Evolutionary conservation across 2,888 invertebrate species (phyloP).

Genomic region (Anorthoa munda): DNA sequence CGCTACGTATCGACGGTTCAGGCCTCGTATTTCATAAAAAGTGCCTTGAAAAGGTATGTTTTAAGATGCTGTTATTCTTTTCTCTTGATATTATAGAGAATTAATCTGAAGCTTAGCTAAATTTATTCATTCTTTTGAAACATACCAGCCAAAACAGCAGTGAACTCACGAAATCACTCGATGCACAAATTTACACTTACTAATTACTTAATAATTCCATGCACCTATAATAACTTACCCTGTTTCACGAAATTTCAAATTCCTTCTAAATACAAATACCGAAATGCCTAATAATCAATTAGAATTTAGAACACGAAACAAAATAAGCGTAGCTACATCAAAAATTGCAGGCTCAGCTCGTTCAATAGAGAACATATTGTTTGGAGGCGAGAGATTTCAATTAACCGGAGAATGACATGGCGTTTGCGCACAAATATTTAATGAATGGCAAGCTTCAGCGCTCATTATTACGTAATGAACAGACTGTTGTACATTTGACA

Average conservation of each 20-base stretch:
- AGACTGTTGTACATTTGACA: constrained; percentile 60
- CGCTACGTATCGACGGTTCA: neutral
- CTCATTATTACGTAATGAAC: constrained; percentile 71
- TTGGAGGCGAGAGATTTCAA: constrained; percentile 75
- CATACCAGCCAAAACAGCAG: neutral
- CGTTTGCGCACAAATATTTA: constrained; percentile 80
- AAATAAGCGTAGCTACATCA: constrained; percentile 54
- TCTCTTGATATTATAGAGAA: constrained; percentile 1
- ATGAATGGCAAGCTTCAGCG: constrained; percentile 74
- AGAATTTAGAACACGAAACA: constrained; percentile 34
- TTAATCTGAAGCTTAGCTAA: neutral
- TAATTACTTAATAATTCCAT: neutral
- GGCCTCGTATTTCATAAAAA: constrained; percentile 17
- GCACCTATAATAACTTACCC: neutral
- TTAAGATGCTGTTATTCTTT: constrained; percentile 15
- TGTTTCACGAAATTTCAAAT: neutral
- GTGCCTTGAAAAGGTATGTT: constrained; percentile 1
- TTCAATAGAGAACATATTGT: constrained; percentile 62
- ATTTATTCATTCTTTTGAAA: neutral
- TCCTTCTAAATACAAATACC: constrained; percentile 22
- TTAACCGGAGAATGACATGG: constrained; percentile 79
- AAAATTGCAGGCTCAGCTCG: constrained; percentile 61
- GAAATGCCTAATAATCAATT: constrained; percentile 45
- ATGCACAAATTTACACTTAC: constrained; percentile 1
- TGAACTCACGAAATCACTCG: neutral